Evolutionary conservation across 1,140 invertebrate genomes (phyloP), one percentile per base, ranked within the genome.

Genomic region (Panagrolaimus sp.): DNA sequence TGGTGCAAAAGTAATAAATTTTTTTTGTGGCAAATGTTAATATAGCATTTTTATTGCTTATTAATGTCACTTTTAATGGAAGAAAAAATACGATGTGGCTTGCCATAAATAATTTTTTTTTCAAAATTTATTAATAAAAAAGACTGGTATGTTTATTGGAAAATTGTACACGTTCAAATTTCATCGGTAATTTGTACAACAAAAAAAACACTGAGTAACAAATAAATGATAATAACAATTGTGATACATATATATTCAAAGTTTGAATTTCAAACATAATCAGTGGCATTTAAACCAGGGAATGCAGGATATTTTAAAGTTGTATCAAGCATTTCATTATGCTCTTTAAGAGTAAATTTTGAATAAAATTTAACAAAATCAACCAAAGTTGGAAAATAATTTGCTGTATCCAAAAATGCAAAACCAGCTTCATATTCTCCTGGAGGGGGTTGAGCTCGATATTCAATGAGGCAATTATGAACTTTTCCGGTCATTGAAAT

Each of bases 331-430:
- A 58, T 21, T 21, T 21, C 21, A n/a, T 58, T 58, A 58, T 58
- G 52, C 21, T 58, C 52, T 28, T 58, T 58, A 21, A 58, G 28
- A 4, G 52, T 2, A 12, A 58, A 21, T 28, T 28, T 21, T n/a
- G 52, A 58, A 58, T 58, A 58, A 28, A 58, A 58, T 12, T 28
- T 21, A 58, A 58, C 52, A 58, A 58, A 58, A 28, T 58, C 52
- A 58, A 28, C 28, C 52, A 58, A 58, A 12, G 52, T 26, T n/a
- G 52, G 21, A 24, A 58, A 21, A 28, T 58, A 58, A 3, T 21
- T 58, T 12, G 21, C 52, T 6, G 52, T 58, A 17, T 58, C 52
- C 17, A 26, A 26, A 4, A 58, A 58, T 28, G 52, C 52, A n/a
- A 58, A 58, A 12, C 52, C 52, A 58, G 28, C 52, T 58, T 58